Percentiles rank a stretch among this genome's conserved stretches.
phyloP scores from a whole-genome alignment of 2,113 vertebrate genomes.

The Etia nguti region DNA sequence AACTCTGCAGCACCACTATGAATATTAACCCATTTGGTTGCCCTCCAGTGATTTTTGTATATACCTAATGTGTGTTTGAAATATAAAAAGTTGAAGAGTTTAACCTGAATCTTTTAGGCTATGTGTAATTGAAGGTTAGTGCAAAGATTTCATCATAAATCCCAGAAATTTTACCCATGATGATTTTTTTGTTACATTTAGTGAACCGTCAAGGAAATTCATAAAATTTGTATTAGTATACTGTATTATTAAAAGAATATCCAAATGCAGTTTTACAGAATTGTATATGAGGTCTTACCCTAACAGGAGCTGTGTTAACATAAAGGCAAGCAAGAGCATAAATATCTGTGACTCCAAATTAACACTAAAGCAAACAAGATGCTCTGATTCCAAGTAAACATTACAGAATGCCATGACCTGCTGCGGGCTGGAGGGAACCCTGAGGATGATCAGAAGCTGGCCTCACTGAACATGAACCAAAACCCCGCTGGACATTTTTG shows the following conservation, averaged over 20 bases:
- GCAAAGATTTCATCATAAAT: not conserved
- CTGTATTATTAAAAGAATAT: not conserved
- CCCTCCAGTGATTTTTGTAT: not conserved
- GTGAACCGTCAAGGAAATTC: not conserved
- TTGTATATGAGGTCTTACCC: not conserved
- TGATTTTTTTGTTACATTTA: not conserved
- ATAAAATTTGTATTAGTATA: not conserved
- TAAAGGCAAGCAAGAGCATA: not conserved
- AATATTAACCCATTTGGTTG: not conserved
- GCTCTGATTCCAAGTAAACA: not conserved
- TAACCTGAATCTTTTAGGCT: not conserved
- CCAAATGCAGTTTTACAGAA: not conserved
- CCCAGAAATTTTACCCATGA: not conserved
- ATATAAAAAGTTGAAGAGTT: not conserved
- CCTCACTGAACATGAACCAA: constrained; percentile 12
- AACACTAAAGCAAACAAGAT: not conserved
- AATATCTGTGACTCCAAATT: not conserved
- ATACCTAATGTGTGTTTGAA: not conserved
- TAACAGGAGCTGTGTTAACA: not conserved
- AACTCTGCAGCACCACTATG: not conserved
- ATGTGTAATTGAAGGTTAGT: not conserved
- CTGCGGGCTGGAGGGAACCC: not conserved
- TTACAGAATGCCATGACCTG: not conserved
- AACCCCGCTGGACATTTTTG: not conserved
- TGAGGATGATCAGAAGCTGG: not conserved